A percentile compares a stretch with the other conserved stretches of the same genome.
Conservation (phyloP, 2,797 vertebrate species). For the Poecilia velifera region DNA sequence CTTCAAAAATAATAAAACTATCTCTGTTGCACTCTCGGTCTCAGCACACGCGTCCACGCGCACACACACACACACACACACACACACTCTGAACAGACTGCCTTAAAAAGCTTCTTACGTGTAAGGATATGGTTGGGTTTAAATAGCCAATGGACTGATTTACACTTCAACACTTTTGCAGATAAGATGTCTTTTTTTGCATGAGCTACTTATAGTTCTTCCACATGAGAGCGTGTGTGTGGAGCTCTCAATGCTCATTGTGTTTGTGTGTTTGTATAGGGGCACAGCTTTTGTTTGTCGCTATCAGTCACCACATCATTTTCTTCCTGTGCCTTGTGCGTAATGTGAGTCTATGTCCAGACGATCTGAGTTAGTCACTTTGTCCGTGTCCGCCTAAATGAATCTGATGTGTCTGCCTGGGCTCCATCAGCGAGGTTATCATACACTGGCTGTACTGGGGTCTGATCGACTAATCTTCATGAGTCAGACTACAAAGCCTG, state of each 20-base stretch:
- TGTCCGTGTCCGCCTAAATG: not conserved
- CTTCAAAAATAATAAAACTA: slow-evolving; percentile 46
- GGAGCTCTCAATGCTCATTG: slow-evolving; percentile 73
- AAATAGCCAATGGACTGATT: slow-evolving; percentile 21
- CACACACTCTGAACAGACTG: not conserved
- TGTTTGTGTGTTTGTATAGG: slow-evolving; percentile 71
- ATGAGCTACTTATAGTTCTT: slow-evolving; percentile 29
- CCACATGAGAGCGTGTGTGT: slow-evolving; percentile 3
- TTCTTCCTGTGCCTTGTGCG: slow-evolving; percentile 48
- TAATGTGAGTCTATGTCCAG: not conserved
- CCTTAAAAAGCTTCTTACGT: slow-evolving; percentile 4
- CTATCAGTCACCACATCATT: slow-evolving; percentile 54
- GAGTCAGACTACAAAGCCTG: not conserved
- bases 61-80: slow-evolving; percentile 4
- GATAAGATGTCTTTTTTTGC: slow-evolving; percentile 22
- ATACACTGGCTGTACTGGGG: not conserved
- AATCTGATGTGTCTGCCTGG: not conserved
- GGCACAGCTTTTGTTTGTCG: slow-evolving; percentile 69
- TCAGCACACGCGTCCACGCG: not conserved
- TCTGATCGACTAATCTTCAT: not conserved
- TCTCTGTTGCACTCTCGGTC: not conserved
- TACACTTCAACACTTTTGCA: slow-evolving; percentile 23
- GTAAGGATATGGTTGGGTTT: slow-evolving; percentile 28
- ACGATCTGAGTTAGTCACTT: not conserved
- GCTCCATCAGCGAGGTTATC: not conserved